Percentiles rank a stretch among this genome's conserved stretches.
These are phyloP conservation scores for Nicator chloris DNA, from an alignment of 2,113 vertebrate species.

Conservation along the genomic window DNA sequence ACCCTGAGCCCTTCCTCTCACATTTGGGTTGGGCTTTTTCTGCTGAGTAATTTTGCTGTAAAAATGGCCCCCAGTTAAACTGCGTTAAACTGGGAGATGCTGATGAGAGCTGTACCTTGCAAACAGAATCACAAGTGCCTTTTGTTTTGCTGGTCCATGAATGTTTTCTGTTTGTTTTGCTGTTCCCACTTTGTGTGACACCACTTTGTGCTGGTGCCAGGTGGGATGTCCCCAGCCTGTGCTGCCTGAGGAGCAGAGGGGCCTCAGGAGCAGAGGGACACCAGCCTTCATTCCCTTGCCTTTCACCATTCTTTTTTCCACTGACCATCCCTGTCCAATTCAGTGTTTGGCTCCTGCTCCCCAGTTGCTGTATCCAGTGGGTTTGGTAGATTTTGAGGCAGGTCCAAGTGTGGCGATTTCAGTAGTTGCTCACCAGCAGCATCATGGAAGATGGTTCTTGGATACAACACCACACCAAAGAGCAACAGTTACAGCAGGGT, in stretches of 20 bases:
- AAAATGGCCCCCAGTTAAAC: not conserved
- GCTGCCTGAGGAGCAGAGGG: not conserved
- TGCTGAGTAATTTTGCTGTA: not conserved
- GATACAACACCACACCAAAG: not conserved
- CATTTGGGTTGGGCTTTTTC: not conserved
- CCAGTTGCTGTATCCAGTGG: not conserved
- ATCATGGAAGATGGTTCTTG: not conserved
- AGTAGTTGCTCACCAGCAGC: not conserved
- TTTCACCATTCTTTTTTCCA: accelerated
- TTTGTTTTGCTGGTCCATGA: accelerated
- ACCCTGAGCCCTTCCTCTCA: not conserved
- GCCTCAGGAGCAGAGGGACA: not conserved
- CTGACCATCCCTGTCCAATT: not conserved
- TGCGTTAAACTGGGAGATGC: not conserved
- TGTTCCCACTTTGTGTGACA: not conserved
- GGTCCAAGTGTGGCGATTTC: not conserved
- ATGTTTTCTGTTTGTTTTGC: not conserved
- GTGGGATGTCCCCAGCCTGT: not conserved
- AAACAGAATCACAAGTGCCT: not conserved
- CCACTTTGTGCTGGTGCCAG: not conserved
- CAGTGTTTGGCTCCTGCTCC: not conserved
- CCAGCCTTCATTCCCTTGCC: not conserved
- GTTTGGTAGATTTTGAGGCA: not conserved
- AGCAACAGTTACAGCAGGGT: not conserved
- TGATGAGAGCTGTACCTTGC: not conserved